A percentile compares a stretch with the other conserved stretches of the same genome.
These are phyloP conservation scores for Sparus aurata DNA, from an alignment of 2,797 vertebrate species.

Conservation along the genomic window DNA sequence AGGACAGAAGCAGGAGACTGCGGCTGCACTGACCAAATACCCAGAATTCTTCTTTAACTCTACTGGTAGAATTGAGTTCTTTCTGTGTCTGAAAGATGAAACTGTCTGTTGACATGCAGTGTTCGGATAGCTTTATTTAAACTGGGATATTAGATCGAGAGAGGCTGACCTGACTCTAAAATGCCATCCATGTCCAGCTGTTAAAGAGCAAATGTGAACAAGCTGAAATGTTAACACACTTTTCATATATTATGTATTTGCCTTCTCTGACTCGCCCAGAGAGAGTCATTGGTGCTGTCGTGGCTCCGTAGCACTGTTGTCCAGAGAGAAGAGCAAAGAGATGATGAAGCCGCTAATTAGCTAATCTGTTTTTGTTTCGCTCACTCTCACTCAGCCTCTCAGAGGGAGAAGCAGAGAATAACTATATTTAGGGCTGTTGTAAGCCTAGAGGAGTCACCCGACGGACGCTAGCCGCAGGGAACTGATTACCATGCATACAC, in stretches of 20 bases:
- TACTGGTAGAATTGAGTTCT: not conserved
- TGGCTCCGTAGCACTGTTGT: not conserved
- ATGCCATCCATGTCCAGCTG: conserved; percentile 1
- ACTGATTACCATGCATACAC: conserved; percentile 16
- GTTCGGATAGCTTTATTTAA: not conserved
- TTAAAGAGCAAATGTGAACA: conserved; percentile 13
- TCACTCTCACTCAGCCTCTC: not conserved
- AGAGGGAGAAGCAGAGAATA: conserved; percentile 29
- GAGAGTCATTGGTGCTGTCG: not conserved
- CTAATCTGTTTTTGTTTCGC: not conserved
- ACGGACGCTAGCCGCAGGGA: conserved; percentile 8
- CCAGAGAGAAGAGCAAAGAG: not conserved
- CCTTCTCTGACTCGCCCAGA: not conserved
- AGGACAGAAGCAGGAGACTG: too few relatives aligned
- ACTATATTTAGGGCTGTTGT: conserved; percentile 47
- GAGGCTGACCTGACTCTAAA: not conserved
- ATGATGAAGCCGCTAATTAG: conserved; percentile 36
- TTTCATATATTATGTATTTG: conserved; percentile 15
- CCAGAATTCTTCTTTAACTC: not conserved
- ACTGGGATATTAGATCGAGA: not conserved
- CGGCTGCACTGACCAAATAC: too few relatives aligned
- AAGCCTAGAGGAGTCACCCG: conserved; percentile 40
- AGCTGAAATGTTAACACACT: not conserved
- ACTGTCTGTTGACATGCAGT: not conserved
- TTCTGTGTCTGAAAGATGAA: not conserved